Conservation (phyloP, 1,140 invertebrate genomes). For the Drosophila grimshawi region DNA sequence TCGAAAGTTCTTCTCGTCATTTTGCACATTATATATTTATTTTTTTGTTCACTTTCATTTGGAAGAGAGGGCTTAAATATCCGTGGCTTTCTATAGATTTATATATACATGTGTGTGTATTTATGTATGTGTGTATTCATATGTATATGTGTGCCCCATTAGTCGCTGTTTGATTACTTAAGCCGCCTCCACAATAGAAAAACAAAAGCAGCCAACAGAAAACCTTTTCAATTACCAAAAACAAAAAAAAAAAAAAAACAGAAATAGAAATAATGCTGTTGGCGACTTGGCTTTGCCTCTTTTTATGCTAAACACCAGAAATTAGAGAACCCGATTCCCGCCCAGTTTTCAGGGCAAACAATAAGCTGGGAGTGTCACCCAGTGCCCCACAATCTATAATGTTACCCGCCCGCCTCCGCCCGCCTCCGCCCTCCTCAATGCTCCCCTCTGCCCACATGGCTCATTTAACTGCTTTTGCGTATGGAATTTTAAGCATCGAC, state of each 20-base stretch:
- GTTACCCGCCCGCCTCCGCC: not conserved
- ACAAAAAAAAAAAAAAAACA: not conserved
- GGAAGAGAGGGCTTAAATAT: slow-evolving; percentile 51
- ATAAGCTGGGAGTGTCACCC: slow-evolving; percentile 40
- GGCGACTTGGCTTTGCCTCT: slow-evolving; percentile 55
- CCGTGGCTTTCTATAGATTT: not conserved
- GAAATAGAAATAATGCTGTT: slow-evolving; percentile 48
- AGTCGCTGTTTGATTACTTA: slow-evolving; percentile 68
- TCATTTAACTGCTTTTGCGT: slow-evolving; percentile 14
- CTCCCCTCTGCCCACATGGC: not conserved
- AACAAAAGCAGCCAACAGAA: slow-evolving; percentile 40
- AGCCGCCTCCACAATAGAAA: slow-evolving; percentile 63
- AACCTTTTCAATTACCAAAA: slow-evolving; percentile 77
- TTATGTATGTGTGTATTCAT: not conserved
- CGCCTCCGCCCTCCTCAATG: not conserved
- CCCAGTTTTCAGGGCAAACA: slow-evolving; percentile 10
- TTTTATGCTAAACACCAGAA: slow-evolving; percentile 59
- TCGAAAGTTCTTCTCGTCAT: slow-evolving; percentile 50
- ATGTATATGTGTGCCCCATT: slow-evolving; percentile 37
- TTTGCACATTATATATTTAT: slow-evolving; percentile 33
- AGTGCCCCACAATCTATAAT: not conserved
- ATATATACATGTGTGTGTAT: slow-evolving; percentile 5
- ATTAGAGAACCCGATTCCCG: slow-evolving; percentile 5
- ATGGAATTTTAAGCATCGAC: slow-evolving; percentile 1
- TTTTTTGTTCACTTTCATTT: slow-evolving; percentile 65